These are phyloP conservation scores for Choristoneura rosaceana DNA, from an alignment of 2,888 invertebrate genomes.

Conservation along the genomic window DNA sequence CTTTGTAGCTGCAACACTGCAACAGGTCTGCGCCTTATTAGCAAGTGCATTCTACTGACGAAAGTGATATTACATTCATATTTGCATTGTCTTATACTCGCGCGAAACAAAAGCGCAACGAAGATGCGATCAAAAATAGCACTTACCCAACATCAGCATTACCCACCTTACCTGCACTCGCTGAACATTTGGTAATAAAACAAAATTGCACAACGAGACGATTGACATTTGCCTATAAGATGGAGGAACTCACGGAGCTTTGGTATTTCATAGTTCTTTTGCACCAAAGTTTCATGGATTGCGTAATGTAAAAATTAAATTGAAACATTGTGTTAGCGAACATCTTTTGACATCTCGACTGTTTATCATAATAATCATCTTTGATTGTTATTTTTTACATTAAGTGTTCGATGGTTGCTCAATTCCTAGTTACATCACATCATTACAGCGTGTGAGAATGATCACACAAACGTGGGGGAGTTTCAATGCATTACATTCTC, in stretches of 20 bases:
- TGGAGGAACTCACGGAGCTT: constrained; percentile 55
- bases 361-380: constrained; percentile 25
- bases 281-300: constrained; percentile 46
- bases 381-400: constrained; percentile 26
- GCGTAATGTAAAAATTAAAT: constrained; percentile 52
- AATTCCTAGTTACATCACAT: constrained; percentile 45
- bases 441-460: constrained; percentile 60
- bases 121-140: constrained; percentile 62
- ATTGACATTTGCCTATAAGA: constrained; percentile 78
- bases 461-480: constrained; percentile 56
- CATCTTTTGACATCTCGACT: constrained; percentile 15
- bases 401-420: constrained; percentile 49
- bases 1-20: neutral
- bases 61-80: neutral
- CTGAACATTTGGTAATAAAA: constrained; percentile 75
- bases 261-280: constrained; percentile 56
- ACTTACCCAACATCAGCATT: constrained; percentile 66
- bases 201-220: constrained; percentile 70
- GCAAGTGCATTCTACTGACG: neutral
- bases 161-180: constrained; percentile 36
- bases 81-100: constrained; percentile 1
- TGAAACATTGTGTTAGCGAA: constrained; percentile 34
- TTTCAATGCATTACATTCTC: constrained; percentile 41
- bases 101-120: constrained; percentile 44
- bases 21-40: neutral